phyloP scores from a whole-genome alignment of 2,888 invertebrate genomes.

The Notocelia uddmanniana region DNA sequence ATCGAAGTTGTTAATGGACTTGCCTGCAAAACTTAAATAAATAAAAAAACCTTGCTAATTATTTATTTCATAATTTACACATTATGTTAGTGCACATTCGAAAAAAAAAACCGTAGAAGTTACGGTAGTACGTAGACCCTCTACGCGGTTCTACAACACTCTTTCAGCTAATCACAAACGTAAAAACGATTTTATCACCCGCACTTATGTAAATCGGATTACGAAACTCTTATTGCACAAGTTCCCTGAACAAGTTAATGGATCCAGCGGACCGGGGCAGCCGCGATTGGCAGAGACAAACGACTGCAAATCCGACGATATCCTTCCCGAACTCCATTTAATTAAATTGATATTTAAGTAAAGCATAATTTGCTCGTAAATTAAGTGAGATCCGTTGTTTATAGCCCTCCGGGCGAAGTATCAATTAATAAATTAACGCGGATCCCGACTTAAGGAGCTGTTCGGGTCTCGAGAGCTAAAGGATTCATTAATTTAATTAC shows the following conservation, averaged over 20 bases:
- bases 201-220: conserved; percentile 18
- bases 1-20: no score
- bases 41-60: no score
- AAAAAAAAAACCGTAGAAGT: not conserved
- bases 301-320: conserved; percentile 74
- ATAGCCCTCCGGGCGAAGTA: conserved; percentile 77
- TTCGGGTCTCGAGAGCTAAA: conserved; percentile 63
- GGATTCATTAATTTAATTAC: conserved; percentile 81
- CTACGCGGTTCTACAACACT: conserved; percentile 1
- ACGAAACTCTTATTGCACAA: conserved; percentile 28
- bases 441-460: conserved; percentile 80
- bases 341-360: conserved; percentile 86
- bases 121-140: conserved; percentile 16
- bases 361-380: conserved; percentile 85
- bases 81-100: no score
- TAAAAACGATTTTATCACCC: conserved; percentile 9
- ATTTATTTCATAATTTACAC: no score
- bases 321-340: conserved; percentile 78
- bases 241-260: conserved; percentile 33
- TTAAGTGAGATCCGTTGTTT: conserved; percentile 85
- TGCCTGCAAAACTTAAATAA: not conserved
- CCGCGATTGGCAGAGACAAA: conserved; percentile 76
- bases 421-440: conserved; percentile 85
- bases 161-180: not conserved
- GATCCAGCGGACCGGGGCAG: conserved; percentile 20